phyloP scores from a whole-genome alignment of 2,888 invertebrate genomes.

The Caenorhabditis sp. region DNA sequence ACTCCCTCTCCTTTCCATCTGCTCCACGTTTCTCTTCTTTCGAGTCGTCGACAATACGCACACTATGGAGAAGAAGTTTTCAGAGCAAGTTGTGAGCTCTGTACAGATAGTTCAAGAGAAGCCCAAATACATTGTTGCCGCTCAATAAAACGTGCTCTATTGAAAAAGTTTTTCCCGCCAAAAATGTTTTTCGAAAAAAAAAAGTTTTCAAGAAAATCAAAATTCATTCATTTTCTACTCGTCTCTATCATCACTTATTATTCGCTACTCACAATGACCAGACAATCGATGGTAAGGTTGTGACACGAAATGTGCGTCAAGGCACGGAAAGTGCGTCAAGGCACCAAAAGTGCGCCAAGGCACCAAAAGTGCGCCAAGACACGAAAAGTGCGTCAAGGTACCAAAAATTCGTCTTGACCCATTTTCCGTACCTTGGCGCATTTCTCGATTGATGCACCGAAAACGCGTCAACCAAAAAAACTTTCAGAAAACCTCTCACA shows the following conservation, averaged over 20 bases:
- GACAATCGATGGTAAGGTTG: too few species aligned
- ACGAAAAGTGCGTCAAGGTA: constrained; percentile 3
- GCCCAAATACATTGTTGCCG: not conserved
- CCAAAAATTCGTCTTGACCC: constrained; percentile 9
- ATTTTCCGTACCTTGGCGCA: constrained; percentile 4
- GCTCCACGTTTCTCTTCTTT: constrained; percentile 60
- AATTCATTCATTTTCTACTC: too few species aligned
- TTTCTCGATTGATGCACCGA: not conserved
- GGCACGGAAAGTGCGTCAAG: constrained; percentile 6
- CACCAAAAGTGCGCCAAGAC: not conserved
- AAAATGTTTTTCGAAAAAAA: not conserved
- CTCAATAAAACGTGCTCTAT: not conserved
- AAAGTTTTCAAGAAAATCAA: not conserved
- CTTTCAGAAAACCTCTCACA: not conserved
- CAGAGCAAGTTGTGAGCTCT: constrained; percentile 1
- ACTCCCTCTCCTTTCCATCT: constrained; percentile 23
- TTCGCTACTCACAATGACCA: too few species aligned
- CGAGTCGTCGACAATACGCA: constrained; percentile 57
- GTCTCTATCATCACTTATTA: too few species aligned
- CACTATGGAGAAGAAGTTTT: constrained; percentile 63
- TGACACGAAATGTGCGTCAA: constrained; percentile 1
- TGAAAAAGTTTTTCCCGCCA: not conserved
- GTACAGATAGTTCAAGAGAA: too few species aligned
- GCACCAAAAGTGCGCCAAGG: constrained; percentile 4
- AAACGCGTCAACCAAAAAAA: not conserved